These are phyloP conservation scores for Beaufortia kweichowensis DNA, from an alignment of 2,113 vertebrate species.

Conservation along the genomic window DNA sequence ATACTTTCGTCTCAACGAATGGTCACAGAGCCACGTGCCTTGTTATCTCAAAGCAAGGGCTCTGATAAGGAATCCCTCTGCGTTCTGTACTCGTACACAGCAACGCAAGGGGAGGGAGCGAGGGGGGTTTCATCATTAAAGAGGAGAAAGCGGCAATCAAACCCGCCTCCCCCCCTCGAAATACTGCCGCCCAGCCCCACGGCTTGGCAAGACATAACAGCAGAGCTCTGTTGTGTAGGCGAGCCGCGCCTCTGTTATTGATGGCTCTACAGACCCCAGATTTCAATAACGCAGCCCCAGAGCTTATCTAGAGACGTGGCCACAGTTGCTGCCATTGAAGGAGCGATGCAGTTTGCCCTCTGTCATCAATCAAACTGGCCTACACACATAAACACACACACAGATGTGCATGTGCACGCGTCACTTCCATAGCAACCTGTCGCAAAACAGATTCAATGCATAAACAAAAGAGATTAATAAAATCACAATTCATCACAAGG, in stretches of 20 bases:
- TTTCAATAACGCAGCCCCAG: conserved; percentile 68
- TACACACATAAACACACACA: conserved; percentile 19
- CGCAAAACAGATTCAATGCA: conserved; percentile 33
- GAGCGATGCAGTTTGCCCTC: conserved; percentile 47
- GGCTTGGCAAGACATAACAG: conserved; percentile 55
- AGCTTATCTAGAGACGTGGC: conserved; percentile 59
- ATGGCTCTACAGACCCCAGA: conserved; percentile 68
- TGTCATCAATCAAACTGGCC: conserved; percentile 56
- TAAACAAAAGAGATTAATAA: conserved; percentile 25
- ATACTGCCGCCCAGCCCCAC: conserved; percentile 50
- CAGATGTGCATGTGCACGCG: conserved; percentile 37
- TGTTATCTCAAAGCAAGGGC: conserved; percentile 74
- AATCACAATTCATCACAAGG: background rate
- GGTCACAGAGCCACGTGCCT: conserved; percentile 65
- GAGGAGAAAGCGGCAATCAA: conserved; percentile 59
- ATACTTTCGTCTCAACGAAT: conserved; percentile 65
- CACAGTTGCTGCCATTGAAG: conserved; percentile 50
- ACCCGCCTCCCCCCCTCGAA: conserved; percentile 58
- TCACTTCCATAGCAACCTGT: conserved; percentile 57
- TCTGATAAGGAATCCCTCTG: conserved; percentile 69
- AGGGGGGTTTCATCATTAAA: conserved; percentile 65
- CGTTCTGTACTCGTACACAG: conserved; percentile 57
- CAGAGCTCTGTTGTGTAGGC: conserved; percentile 44
- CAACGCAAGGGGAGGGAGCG: conserved; percentile 46
- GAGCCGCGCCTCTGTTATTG: conserved; percentile 61